A percentile compares a stretch with the other conserved stretches of the same genome.
Evolutionary conservation across 2,797 vertebrate genomes (phyloP).

Genomic region (Urosaurus nigricauda): DNA sequence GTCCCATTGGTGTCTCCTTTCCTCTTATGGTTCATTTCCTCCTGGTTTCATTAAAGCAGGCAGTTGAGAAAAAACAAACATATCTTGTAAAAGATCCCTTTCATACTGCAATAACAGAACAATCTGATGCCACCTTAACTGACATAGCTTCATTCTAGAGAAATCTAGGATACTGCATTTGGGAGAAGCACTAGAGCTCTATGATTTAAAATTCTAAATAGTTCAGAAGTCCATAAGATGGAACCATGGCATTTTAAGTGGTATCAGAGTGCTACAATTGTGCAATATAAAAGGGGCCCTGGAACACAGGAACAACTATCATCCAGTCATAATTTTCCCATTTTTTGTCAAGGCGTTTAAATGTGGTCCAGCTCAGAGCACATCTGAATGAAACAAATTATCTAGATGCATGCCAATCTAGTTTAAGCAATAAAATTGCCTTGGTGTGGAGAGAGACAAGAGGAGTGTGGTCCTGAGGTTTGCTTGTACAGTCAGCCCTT

Average conservation of each 20-base stretch:
- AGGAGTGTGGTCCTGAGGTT: neutral
- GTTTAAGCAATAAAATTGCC: neutral
- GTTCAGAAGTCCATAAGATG: too few relatives aligned
- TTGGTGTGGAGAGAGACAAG: neutral
- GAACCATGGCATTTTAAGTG: too few relatives aligned
- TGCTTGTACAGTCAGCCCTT: too few relatives aligned
- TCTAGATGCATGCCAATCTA: neutral
- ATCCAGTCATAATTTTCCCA: neutral
- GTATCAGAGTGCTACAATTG: too few relatives aligned
- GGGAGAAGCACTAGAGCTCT: too few relatives aligned
- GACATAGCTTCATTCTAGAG: too few relatives aligned
- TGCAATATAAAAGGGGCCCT: neutral
- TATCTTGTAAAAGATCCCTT: neutral
- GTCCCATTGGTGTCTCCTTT: neutral
- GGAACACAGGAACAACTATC: neutral
- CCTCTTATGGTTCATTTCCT: neutral
- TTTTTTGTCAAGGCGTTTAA: neutral
- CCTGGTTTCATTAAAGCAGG: neutral
- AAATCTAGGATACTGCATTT: too few relatives aligned
- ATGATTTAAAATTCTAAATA: too few relatives aligned
- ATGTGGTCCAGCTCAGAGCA: neutral
- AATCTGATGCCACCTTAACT: too few relatives aligned
- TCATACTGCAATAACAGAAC: too few relatives aligned
- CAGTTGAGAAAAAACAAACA: too few relatives aligned
- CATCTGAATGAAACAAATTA: neutral